Base-by-base conservation (phyloP, 2,888 invertebrate genomes). In the Anorthoa munda region DNA sequence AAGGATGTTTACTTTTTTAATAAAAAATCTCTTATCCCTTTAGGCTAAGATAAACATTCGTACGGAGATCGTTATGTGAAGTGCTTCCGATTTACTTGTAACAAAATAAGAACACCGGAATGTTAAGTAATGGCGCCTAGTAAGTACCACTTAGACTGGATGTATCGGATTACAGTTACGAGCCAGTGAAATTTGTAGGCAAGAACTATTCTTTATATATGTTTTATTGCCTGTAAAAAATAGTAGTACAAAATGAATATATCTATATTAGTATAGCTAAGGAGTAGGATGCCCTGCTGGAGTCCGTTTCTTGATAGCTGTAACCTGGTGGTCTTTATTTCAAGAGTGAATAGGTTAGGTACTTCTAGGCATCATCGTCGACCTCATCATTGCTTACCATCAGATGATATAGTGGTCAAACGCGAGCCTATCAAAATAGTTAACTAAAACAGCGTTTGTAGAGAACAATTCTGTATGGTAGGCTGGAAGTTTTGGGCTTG, bases 111-210 rank as follows among this genome's bases (percentile, higher is more conserved):
- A 46, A 39, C 17, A 21, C 31, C 45, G 53, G 31, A 79, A 46
- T 11, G 64, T n/a, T 70, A 61, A 68, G 46, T 66, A 66, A 72
- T 66, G 68, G 72, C 61, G 58, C 63, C 58, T 50, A 31, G 63
- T 15, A 53, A 77, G 61, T 17, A 55, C 23, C 53, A 68, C 61
- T 80, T 21, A 63, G 48, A 12, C 68, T 53, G 21, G 26, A 31
- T 64, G 66, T 80, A 66, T 77, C n/a, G 59, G 59, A 56, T 77
- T 80, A n/a, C 73, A 53, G 80, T 63, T 69, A 71, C 17, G 21
- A 69, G 63, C 66, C 59, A 64, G 18, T 11, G 39, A 55, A 23
- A 66, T 53, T 53, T 73, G 63, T 69, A 68, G 53, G 72, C 50
- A 66, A 50, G 56, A 56, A 58, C 12, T 12, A 17, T 46, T 61